A percentile compares a stretch with the other conserved stretches of the same genome.
phyloP scores from a whole-genome alignment of 2,113 vertebrate genomes.

The Nycticorax nycticorax region DNA sequence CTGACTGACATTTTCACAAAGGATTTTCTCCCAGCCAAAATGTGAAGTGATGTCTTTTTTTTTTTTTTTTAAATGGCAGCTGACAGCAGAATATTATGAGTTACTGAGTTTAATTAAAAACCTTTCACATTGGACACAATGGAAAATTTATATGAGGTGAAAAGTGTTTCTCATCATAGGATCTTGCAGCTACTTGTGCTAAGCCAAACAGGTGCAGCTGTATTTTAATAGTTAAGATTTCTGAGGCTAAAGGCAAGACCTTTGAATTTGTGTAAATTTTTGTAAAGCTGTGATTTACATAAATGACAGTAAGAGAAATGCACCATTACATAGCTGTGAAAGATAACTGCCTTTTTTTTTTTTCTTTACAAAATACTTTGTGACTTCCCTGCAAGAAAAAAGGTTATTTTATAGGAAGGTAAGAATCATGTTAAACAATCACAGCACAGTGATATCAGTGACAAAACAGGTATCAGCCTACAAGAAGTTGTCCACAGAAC shows the following conservation, averaged over 20 bases:
- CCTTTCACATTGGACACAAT: background rate
- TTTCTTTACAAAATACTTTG: background rate
- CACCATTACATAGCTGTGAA: background rate
- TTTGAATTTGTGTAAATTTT: background rate
- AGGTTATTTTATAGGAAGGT: background rate
- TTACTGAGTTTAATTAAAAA: conserved; percentile 31
- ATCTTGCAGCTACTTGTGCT: background rate
- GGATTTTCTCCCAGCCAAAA: background rate
- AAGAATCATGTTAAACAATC: background rate
- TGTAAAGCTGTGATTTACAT: background rate
- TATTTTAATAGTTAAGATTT: background rate
- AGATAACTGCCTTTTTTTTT: background rate
- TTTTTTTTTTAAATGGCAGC: background rate
- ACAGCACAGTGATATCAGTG: background rate
- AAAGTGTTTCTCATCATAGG: background rate
- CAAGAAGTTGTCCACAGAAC: background rate
- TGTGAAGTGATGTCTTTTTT: background rate
- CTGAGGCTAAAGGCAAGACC: background rate
- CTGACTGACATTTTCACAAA: background rate
- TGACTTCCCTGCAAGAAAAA: background rate
- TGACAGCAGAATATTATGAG: background rate
- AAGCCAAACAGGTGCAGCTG: background rate
- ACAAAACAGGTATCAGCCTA: background rate
- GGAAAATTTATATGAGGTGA: background rate
- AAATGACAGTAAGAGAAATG: background rate